Evolutionary conservation across 2,113 vertebrate genomes (phyloP), one percentile per base, ranked within the genome.

Genomic region (Syngnathoides biaculeatus): DNA sequence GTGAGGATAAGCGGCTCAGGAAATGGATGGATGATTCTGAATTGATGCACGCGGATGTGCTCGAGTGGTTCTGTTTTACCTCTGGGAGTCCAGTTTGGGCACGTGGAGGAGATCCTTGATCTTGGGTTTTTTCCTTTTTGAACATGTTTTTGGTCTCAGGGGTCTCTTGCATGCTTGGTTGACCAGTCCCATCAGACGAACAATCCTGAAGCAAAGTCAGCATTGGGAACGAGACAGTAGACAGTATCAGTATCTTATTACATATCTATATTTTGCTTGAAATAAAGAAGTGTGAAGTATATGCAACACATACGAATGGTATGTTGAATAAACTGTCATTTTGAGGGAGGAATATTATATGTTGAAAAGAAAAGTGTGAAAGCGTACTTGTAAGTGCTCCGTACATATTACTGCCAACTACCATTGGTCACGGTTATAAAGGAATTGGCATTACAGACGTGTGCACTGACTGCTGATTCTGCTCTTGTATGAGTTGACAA

Each of bases 151-250:
- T 48, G 88, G 79, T 81, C 89, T 91, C 82, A 92, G 89, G 61
- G 90, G 92, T 89, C 94, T 94, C 89, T 96, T 97, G 86, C 94
- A 95, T 53, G 96, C 94, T 89, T 94, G 90, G 60, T 94, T 95
- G 85, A 95, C 93, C 82, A 98, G 88, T 75, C 94, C 95, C 94
- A 96, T 96, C 85, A 98, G 86, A 79, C 94, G 95, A 72, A 87
- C 91, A 89, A 97, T 93, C 92, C 96, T 99, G 75, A 77, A 81
- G 80, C 61, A 60, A 81, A 81, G 77, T 43, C 83, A 70, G 62
- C 56, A 70, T 2, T 38, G 53, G 55, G 68, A 73, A 73, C 61
- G 68, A 72, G 14, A 13, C 22, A 22, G n/a, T n/a, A n/a, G n/a
- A n/a, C n/a, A 65, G 27, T 6, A 13, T 30, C 30, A 20, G 48